Evolutionary conservation across 2,797 vertebrate genomes (phyloP).

Genomic region (Xiphorhynchus erythropygius): DNA sequence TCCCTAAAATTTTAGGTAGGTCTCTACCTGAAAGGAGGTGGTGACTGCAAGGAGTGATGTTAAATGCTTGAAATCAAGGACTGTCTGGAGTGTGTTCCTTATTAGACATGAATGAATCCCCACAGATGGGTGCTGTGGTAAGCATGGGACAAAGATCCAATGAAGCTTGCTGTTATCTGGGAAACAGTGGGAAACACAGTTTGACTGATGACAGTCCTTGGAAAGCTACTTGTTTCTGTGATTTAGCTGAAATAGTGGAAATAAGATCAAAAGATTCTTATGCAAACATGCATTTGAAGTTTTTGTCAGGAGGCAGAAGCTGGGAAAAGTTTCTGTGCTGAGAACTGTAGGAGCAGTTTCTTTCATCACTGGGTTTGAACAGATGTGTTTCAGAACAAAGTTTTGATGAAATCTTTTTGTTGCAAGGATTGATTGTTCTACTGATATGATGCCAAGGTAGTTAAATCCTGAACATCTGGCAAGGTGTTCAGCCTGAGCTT

Average conservation of each 20-base stretch:
- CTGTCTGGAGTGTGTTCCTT: fast-evolving
- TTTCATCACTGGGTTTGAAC: constrained; percentile 15
- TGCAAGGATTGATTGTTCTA: constrained; percentile 6
- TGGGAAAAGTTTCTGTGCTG: neutral
- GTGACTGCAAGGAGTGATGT: neutral
- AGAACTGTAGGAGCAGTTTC: neutral
- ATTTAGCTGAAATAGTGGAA: constrained; percentile 5
- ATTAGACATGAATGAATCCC: neutral
- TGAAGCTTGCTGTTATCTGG: neutral
- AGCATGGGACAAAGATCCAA: neutral
- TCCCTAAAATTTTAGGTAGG: neutral
- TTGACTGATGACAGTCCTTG: neutral
- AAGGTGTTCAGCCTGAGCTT: neutral
- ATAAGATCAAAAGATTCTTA: neutral
- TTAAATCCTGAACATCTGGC: constrained; percentile 38
- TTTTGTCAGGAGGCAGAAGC: neutral
- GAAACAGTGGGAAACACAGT: neutral
- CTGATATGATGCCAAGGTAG: neutral
- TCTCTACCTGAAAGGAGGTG: neutral
- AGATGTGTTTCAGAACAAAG: neutral
- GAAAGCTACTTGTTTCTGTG: neutral
- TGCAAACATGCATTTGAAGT: neutral
- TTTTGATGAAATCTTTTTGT: constrained; percentile 32
- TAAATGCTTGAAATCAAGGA: neutral
- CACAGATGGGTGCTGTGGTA: neutral